phyloP scores from a whole-genome alignment of 2,797 vertebrate species.

The Phaenicophaeus curvirostris region DNA sequence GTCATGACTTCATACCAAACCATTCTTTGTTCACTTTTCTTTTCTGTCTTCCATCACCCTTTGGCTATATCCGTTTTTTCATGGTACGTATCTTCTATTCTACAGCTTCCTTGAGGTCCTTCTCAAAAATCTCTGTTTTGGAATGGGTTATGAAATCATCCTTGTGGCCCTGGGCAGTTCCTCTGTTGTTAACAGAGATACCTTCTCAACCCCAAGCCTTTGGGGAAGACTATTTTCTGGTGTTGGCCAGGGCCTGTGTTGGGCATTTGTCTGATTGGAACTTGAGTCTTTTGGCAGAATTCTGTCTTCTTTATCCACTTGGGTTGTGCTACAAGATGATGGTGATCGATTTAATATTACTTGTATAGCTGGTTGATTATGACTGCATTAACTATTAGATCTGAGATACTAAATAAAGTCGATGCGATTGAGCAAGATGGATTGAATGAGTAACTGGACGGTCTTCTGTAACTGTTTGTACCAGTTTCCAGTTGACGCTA shows the following conservation, averaged over 20 bases:
- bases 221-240: background rate
- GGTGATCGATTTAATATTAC: background rate
- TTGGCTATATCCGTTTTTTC: background rate
- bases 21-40: background rate
- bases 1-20: background rate
- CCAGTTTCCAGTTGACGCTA: background rate
- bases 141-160: background rate
- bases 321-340: background rate
- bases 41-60: background rate
- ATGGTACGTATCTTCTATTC: background rate
- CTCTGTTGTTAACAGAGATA: background rate
- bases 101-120: background rate
- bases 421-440: background rate
- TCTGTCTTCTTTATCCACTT: background rate
- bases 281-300: background rate
- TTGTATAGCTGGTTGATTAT: background rate
- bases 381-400: background rate
- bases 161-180: background rate
- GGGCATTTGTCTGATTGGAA: background rate
- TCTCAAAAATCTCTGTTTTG: background rate
- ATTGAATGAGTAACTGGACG: background rate
- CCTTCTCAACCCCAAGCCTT: background rate
- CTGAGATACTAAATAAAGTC: background rate
- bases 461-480: background rate
- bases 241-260: background rate